Evolutionary conservation across 2,888 invertebrate species (phyloP).

Genomic region (Oligia strigilis): DNA sequence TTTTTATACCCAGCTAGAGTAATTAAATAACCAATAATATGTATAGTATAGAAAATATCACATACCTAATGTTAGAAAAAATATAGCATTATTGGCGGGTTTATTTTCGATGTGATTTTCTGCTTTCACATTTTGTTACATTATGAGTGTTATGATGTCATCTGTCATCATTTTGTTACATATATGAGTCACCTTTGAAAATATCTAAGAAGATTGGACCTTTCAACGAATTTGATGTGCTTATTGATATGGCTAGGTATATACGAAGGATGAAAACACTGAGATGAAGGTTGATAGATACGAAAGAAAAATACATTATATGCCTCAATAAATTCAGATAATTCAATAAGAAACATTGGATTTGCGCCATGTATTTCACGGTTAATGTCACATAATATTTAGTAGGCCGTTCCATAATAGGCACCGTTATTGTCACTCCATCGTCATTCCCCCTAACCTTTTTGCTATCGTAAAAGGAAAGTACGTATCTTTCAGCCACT

Average conservation of each 20-base stretch:
- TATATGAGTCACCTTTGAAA: background rate
- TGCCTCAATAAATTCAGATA: background rate
- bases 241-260: background rate
- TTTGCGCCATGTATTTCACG: background rate
- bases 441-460: slow-evolving; percentile 20
- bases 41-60: background rate
- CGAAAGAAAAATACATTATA: background rate
- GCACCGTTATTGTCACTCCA: slow-evolving; percentile 21
- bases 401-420: background rate
- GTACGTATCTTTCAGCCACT: slow-evolving; percentile 37
- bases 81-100: background rate
- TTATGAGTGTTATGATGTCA: background rate
- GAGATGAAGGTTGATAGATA: background rate
- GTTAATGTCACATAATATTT: slow-evolving; percentile 3
- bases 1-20: background rate
- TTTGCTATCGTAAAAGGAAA: slow-evolving; percentile 27
- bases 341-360: slow-evolving; percentile 5
- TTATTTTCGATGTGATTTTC: background rate
- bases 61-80: background rate
- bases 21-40: slow-evolving; percentile 15
- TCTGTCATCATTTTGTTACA: background rate
- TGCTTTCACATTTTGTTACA: background rate
- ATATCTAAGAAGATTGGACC: background rate
- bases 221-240: background rate
- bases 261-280: background rate